These are phyloP conservation scores for Drosophila mettleri DNA, from an alignment of 2,888 invertebrate species.

Conservation along the genomic window DNA sequence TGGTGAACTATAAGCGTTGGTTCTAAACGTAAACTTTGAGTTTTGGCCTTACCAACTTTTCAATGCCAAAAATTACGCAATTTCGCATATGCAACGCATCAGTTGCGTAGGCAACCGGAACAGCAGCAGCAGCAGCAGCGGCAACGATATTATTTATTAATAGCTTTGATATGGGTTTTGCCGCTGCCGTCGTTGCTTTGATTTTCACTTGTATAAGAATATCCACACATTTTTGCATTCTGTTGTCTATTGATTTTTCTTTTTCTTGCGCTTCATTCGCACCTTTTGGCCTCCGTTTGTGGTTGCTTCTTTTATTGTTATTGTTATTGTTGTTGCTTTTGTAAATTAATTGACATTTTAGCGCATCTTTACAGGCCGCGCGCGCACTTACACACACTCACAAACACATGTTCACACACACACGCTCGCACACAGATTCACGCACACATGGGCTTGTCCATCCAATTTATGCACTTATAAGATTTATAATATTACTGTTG, in stretches of 20 bases:
- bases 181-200: conserved; percentile 38
- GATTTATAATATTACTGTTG: conserved; percentile 11
- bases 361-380: conserved; percentile 57
- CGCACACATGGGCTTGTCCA: conserved; percentile 16
- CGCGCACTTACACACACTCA: conserved; percentile 25
- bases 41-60: conserved; percentile 34
- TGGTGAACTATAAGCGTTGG: conserved; percentile 56
- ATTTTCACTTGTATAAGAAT: conserved; percentile 40
- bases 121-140: conserved; percentile 8
- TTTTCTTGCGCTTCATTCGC: conserved; percentile 79
- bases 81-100: conserved; percentile 65
- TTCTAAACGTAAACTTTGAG: conserved; percentile 49
- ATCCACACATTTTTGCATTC: conserved; percentile 70
- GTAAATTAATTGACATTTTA: conserved; percentile 72
- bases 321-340: conserved; percentile 54
- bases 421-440: conserved; percentile 13
- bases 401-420: conserved; percentile 19
- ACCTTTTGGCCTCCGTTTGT: conserved; percentile 63
- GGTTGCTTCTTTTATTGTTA: conserved; percentile 45
- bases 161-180: conserved; percentile 48
- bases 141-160: conserved; percentile 61
- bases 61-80: conserved; percentile 57
- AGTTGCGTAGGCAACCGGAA: conserved; percentile 46
- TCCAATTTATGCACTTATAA: conserved; percentile 10
- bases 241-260: conserved; percentile 73